Percentiles rank a stretch among this genome's conserved stretches.
Evolutionary conservation across 2,888 invertebrate genomes (phyloP).

Genomic region (Ichneumon xanthorius): DNA sequence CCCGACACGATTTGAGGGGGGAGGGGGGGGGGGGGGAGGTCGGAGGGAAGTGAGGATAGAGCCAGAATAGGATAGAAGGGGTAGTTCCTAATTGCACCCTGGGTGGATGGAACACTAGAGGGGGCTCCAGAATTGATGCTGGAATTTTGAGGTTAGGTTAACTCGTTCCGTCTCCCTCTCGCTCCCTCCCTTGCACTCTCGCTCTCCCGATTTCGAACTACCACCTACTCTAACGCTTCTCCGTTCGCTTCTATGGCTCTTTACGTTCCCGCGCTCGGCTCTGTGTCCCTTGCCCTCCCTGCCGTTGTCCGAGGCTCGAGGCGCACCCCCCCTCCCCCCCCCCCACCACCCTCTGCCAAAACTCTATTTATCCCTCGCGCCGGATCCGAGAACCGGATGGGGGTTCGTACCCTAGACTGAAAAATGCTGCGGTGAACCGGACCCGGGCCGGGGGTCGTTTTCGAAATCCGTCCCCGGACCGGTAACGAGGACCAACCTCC

Average conservation of each 20-base stretch:
- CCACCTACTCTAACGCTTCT: conserved; percentile 49
- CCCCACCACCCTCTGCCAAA: conserved; percentile 42
- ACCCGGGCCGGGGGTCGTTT: conserved; percentile 76
- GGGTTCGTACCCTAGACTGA: conserved; percentile 80
- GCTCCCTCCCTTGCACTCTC: background rate
- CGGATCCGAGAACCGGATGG: conserved; percentile 75
- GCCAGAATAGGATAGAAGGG: conserved; percentile 80
- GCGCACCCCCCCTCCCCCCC: conserved; percentile 43
- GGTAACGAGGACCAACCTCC: conserved; percentile 74
- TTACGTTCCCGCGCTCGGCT: conserved; percentile 62
- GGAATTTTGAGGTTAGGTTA: conserved; percentile 83
- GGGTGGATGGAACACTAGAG: conserved; percentile 80
- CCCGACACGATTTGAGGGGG: conserved; percentile 72
- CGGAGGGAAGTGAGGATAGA: conserved; percentile 79
- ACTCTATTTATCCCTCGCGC: conserved; percentile 74
- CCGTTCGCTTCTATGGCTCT: conserved; percentile 65
- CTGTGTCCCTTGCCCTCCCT: conserved; percentile 54
- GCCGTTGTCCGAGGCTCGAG: conserved; percentile 42
- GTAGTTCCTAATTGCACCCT: conserved; percentile 83
- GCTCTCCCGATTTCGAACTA: background rate
- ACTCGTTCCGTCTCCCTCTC: conserved; percentile 71
- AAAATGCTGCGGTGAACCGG: conserved; percentile 82
- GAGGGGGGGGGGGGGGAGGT: conserved; percentile 67
- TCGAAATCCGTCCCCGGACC: conserved; percentile 77
- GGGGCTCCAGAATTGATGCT: conserved; percentile 83